Base-by-base conservation (phyloP, 2,888 invertebrate genomes). In the Micoletzkya japonica region DNA sequence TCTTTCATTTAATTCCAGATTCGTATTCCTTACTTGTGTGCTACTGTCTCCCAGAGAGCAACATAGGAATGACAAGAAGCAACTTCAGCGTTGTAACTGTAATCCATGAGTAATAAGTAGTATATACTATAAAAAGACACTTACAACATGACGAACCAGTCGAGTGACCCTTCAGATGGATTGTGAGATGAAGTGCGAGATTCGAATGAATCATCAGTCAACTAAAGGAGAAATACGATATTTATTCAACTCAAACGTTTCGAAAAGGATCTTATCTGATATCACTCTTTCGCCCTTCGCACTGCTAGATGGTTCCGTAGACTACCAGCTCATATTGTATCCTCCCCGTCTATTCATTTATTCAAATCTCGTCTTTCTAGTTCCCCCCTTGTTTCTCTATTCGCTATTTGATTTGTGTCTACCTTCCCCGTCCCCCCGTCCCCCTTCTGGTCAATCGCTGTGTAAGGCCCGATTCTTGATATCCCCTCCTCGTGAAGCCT, bases 121-220 rank as follows among this genome's bases (percentile, higher is more conserved):
- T 28, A 59, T 17, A 54, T 57, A 36, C n/a, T 32, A 60, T 17
- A 20, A 32, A 24, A 54, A 17, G 24, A 44, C 49, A 82, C 82
- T 82, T 67, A 82, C 82, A 85, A 85, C 83, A 85, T 83, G 63
- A 85, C 83, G 69, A 85, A 82, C 85, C 85, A 85, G 69, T 85
- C 85, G 58, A 85, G 76, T 28, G 79, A 70, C 30, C 83, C 82
- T 72, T 85, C 83, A 67, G 82, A 80, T 36, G 85, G 85, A 37
- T 80, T 81, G 71, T 77, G 77, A n/a, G 76, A 76, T 70, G 84
- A 82, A 7, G 85, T 80, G 28, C 73, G 70, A 36, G 66, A 58
- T 60, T 85, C 85, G 68, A 85, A 85, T 58, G 81, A 79, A 71
- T 83, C 81, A 67, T 85, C 85, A 20, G 82, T 85, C 70, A 85